These are phyloP conservation scores for Taxidea taxus DNA, from an alignment of 2,113 vertebrate genomes.

Conservation along the genomic window DNA sequence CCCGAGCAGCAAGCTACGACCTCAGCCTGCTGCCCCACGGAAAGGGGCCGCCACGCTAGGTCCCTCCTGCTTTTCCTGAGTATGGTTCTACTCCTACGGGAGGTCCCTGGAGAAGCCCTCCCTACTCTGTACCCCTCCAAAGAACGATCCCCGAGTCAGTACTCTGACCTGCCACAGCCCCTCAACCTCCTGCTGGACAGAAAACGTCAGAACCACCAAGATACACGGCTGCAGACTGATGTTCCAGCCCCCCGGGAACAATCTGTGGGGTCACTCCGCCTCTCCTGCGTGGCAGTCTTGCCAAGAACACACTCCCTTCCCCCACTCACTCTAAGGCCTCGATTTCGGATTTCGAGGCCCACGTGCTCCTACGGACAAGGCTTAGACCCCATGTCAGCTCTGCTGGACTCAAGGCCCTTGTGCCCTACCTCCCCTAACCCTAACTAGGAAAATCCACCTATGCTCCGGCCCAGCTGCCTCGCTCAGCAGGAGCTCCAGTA, in stretches of 20 bases:
- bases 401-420: neutral
- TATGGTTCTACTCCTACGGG: neutral
- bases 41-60: neutral
- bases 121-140: neutral
- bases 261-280: neutral
- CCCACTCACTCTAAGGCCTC: neutral
- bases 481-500: accelerated
- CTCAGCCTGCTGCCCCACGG: neutral
- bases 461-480: neutral
- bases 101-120: neutral
- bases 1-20: neutral
- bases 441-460: no score
- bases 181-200: neutral
- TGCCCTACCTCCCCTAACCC: neutral
- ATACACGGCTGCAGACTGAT: accelerated
- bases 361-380: neutral
- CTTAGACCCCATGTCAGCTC: neutral
- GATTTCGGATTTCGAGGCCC: neutral
- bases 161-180: neutral
- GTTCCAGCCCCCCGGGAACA: neutral
- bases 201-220: neutral
- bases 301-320: neutral
- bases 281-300: neutral
- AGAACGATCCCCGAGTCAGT: no score
- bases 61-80: no score